Evolutionary conservation across 2,113 vertebrate genomes (phyloP).

Genomic region (Cisticola juncidis): DNA sequence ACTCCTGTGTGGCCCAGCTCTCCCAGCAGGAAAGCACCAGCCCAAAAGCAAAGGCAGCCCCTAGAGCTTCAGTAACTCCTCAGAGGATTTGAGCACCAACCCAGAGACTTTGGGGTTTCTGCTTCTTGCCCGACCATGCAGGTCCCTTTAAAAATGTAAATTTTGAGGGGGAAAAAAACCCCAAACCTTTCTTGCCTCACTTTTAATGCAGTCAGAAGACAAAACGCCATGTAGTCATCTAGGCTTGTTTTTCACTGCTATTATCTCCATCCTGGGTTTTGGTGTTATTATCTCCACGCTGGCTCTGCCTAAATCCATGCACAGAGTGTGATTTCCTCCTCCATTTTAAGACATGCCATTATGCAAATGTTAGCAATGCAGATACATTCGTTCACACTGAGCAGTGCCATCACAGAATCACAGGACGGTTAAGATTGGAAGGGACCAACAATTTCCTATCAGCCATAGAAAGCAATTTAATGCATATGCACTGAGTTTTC

Average conservation of each 20-base stretch:
- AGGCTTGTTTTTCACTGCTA: neutral
- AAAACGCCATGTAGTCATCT: neutral
- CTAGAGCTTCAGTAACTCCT: neutral
- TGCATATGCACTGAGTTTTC: neutral
- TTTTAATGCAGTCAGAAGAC: neutral
- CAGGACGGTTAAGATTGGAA: neutral
- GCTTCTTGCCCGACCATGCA: neutral
- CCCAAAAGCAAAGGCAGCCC: neutral
- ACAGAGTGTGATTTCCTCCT: neutral
- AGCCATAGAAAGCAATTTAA: neutral
- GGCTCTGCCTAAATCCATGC: neutral
- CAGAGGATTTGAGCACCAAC: neutral
- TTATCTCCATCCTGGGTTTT: neutral
- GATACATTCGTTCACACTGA: neutral
- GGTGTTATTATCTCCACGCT: neutral
- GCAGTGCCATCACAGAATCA: neutral
- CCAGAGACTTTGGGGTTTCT: neutral
- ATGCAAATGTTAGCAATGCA: neutral
- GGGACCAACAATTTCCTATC: neutral
- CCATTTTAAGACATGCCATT: neutral
- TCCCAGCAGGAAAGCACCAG: neutral
- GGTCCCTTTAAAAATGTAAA: neutral
- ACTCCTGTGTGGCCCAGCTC: neutral
- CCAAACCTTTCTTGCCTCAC: neutral
- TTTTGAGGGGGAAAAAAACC: neutral